A percentile compares a stretch with the other conserved stretches of the same genome.
Evolutionary conservation across 2,888 invertebrate species (phyloP).

Genomic region (Mythimna lalbum): DNA sequence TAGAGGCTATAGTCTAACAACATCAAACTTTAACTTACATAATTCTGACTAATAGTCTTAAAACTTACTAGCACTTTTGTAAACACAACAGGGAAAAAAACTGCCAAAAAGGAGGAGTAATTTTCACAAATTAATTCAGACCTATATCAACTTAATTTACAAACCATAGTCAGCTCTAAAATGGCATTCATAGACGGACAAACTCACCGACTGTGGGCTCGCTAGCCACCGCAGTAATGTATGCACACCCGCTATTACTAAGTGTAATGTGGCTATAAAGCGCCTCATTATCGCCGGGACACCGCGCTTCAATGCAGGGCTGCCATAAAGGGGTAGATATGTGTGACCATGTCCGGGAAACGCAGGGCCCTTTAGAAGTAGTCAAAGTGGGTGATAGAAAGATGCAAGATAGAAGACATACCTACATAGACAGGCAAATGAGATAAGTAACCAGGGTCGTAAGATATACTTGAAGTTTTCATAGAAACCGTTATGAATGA

Average conservation of each 20-base stretch:
- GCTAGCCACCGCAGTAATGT: constrained; percentile 31
- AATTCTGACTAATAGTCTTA: neutral
- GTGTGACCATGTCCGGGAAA: constrained; percentile 6
- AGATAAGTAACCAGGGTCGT: too few species aligned
- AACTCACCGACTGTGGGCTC: neutral
- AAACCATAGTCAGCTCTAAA: neutral
- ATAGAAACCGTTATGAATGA: too few species aligned
- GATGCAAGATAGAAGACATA: neutral
- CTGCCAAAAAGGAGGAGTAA: neutral
- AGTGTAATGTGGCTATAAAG: constrained; percentile 44
- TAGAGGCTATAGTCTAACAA: too few species aligned
- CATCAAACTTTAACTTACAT: neutral
- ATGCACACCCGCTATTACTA: constrained; percentile 44
- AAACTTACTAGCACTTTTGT: neutral
- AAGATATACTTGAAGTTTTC: too few species aligned
- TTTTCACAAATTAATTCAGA: neutral
- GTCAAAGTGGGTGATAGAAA: neutral
- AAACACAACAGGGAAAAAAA: too few species aligned
- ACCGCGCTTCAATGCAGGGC: constrained; percentile 41
- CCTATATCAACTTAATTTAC: neutral
- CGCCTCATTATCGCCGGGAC: constrained; percentile 53
- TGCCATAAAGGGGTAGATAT: constrained; percentile 1
- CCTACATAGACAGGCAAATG: neutral
- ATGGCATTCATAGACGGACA: constrained; percentile 10
- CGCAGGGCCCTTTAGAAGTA: neutral